Conservation (phyloP, 1,140 invertebrate species). For the Papilio glaucus region DNA sequence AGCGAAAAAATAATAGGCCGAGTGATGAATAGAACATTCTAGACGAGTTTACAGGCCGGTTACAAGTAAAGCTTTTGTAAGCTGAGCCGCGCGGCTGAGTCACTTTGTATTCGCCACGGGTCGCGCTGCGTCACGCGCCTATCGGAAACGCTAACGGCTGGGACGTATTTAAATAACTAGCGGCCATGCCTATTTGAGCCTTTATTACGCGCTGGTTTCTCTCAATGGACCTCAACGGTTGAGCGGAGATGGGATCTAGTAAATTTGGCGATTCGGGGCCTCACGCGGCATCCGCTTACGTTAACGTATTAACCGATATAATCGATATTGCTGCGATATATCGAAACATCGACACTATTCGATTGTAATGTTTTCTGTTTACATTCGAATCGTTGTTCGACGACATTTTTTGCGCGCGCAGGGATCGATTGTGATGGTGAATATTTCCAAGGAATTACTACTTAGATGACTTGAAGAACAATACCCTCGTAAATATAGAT, state of each 20-base stretch:
- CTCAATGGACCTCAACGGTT: constrained; percentile 34
- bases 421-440: constrained; percentile 4
- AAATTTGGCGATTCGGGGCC: constrained; percentile 20
- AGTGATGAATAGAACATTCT: constrained; percentile 53
- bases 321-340: constrained; percentile 12
- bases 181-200: constrained; percentile 51
- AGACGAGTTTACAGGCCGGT: constrained; percentile 47
- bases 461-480: not conserved
- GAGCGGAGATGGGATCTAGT: not conserved
- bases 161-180: constrained; percentile 70
- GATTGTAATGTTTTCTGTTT: constrained; percentile 25
- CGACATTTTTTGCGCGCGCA: constrained; percentile 29
- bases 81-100: constrained; percentile 49
- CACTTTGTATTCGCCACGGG: constrained; percentile 70
- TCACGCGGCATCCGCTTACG: constrained; percentile 1
- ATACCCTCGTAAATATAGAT: constrained; percentile 1
- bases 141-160: constrained; percentile 78
- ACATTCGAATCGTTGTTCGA: constrained; percentile 6
- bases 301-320: not conserved
- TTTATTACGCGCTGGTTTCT: constrained; percentile 43
- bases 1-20: not conserved
- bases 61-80: constrained; percentile 38
- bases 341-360: constrained; percentile 1
- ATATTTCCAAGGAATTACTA: constrained; percentile 8
- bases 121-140: constrained; percentile 68